Percentiles rank a stretch among this genome's conserved stretches.
Evolutionary conservation across 2,888 invertebrate genomes (phyloP).

Genomic region (Drosophila macrothrix): DNA sequence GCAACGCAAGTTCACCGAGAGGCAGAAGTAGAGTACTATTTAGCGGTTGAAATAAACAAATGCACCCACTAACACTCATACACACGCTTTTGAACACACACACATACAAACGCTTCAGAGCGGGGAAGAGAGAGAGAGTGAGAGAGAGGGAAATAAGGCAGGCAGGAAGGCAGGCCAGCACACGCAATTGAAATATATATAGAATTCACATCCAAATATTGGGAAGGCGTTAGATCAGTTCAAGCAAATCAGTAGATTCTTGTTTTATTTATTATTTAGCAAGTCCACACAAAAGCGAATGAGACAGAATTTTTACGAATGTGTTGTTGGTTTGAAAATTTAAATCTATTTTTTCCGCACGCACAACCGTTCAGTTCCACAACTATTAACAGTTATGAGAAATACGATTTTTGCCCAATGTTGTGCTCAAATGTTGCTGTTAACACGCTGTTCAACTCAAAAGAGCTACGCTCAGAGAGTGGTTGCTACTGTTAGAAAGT

Average conservation of each 20-base stretch:
- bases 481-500: not conserved
- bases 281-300: constrained; percentile 38
- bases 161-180: not conserved
- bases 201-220: constrained; percentile 20
- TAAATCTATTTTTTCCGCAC: constrained; percentile 40
- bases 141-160: not conserved
- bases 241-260: constrained; percentile 27
- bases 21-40: constrained; percentile 37
- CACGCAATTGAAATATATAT: constrained; percentile 18
- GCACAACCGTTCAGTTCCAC: constrained; percentile 47
- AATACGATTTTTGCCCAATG: constrained; percentile 20
- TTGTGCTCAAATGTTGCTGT: constrained; percentile 40
- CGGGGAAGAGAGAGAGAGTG: not conserved
- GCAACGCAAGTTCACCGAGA: constrained; percentile 55
- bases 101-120: constrained; percentile 2
- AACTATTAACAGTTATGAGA: constrained; percentile 48
- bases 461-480: not conserved
- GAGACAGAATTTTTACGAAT: constrained; percentile 36
- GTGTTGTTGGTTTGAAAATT: constrained; percentile 27
- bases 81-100: constrained; percentile 3
- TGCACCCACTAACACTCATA: constrained; percentile 37
- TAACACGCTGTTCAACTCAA: constrained; percentile 13
- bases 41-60: constrained; percentile 55
- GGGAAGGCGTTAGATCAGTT: constrained; percentile 17
- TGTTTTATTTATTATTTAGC: constrained; percentile 52